A percentile compares a stretch with the other conserved stretches of the same genome.
These are phyloP conservation scores for Vesta saturnalis DNA, from an alignment of 2,888 invertebrate species.

Conservation along the genomic window DNA sequence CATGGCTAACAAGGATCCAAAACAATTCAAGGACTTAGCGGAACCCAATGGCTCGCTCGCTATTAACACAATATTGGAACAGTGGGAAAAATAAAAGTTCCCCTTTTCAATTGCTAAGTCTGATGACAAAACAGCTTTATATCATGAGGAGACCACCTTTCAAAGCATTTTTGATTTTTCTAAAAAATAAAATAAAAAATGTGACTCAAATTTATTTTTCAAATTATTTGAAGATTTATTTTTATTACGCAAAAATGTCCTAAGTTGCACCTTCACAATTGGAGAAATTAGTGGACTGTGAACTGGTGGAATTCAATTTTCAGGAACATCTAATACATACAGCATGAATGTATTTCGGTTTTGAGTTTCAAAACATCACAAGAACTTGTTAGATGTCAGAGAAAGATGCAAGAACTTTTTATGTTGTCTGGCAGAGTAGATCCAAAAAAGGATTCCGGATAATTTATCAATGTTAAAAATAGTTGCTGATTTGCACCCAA, in stretches of 20 bases:
- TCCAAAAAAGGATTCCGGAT: constrained; percentile 44
- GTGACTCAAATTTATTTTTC: constrained; percentile 43
- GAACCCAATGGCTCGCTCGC: background rate
- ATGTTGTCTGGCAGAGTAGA: constrained; percentile 34
- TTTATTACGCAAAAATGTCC: constrained; percentile 44
- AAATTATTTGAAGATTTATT: constrained; percentile 42
- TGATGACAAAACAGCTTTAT: background rate
- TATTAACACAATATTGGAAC: background rate
- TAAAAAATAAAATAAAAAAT: constrained; percentile 26
- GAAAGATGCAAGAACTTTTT: constrained; percentile 43
- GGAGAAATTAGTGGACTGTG: constrained; percentile 42
- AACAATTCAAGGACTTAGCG: background rate
- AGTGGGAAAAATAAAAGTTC: background rate
- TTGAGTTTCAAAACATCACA: constrained; percentile 42
- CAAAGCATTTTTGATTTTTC: no score
- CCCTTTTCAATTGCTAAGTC: background rate
- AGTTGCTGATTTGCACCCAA: constrained; percentile 36
- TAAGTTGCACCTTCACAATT: no score
- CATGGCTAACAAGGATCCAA: background rate
- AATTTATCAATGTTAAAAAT: constrained; percentile 44
- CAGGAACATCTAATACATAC: constrained; percentile 45
- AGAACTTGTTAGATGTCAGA: constrained; percentile 35
- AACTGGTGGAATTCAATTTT: constrained; percentile 47
- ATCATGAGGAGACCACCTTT: background rate
- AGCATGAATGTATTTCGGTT: constrained; percentile 48